Percentiles rank a stretch among this genome's conserved stretches.
These are phyloP conservation scores for Ypsolopha sequella DNA, from an alignment of 2,888 invertebrate species.

Conservation along the genomic window DNA sequence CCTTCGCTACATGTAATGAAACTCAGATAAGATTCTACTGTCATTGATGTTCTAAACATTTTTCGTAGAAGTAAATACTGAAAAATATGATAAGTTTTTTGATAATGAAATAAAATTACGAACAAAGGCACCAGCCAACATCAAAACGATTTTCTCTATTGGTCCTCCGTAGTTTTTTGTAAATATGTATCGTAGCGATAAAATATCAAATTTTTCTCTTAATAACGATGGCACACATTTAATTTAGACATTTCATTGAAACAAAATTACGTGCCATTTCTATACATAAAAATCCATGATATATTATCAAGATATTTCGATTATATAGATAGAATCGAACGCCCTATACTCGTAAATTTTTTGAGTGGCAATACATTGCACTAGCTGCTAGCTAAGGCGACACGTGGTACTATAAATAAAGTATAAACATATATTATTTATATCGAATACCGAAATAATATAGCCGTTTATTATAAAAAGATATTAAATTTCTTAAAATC, in stretches of 20 bases:
- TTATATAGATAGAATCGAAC: background rate
- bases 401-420: conserved; percentile 26
- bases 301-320: too few species aligned
- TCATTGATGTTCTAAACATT: too few species aligned
- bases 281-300: too few species aligned
- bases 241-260: background rate
- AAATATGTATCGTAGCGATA: conserved; percentile 10
- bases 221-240: conserved; percentile 2
- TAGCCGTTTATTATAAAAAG: conserved; percentile 27
- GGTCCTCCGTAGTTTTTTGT: conserved; percentile 40
- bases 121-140: conserved; percentile 48
- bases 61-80: too few species aligned
- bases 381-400: conserved; percentile 65
- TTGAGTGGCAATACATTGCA: conserved; percentile 24
- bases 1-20: too few species aligned
- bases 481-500: conserved; percentile 21
- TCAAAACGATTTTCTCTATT: conserved; percentile 29
- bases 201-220: conserved; percentile 1
- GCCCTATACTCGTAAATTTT: background rate
- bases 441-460: conserved; percentile 43
- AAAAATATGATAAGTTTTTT: too few species aligned
- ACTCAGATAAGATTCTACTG: too few species aligned
- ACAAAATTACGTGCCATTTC: conserved; percentile 8
- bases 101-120: background rate
- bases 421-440: conserved; percentile 9